Percentiles rank a stretch among this genome's conserved stretches.
Evolutionary conservation across 1,140 invertebrate genomes (phyloP).

Genomic region (Caerostris darwini): DNA sequence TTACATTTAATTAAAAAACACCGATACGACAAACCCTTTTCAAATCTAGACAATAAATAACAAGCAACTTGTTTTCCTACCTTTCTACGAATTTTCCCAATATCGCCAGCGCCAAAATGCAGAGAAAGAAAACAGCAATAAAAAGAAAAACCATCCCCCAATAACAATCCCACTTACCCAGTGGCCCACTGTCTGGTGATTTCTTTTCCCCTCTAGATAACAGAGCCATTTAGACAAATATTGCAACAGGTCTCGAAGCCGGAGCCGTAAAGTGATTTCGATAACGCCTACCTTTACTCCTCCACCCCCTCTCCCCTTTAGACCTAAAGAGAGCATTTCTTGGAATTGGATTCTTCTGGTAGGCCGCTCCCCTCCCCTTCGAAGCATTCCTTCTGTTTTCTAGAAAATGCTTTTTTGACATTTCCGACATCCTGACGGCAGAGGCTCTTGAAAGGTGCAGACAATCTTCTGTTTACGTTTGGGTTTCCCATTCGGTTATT

Average conservation of each 20-base stretch:
- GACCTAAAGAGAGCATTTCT: neutral
- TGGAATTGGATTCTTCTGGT: neutral
- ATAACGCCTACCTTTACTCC: neutral
- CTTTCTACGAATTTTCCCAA: neutral
- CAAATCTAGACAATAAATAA: no score
- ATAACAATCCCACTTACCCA: slow-evolving; percentile 51
- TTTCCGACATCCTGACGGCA: neutral
- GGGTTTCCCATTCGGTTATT: no score
- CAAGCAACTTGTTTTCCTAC: no score
- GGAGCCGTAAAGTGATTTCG: neutral
- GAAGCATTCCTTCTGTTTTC: slow-evolving; percentile 4
- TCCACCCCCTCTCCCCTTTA: neutral
- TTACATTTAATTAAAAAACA: no score
- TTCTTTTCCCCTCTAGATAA: neutral
- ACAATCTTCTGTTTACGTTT: neutral
- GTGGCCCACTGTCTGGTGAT: slow-evolving; percentile 36
- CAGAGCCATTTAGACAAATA: slow-evolving; percentile 38
- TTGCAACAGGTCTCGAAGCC: slow-evolving; percentile 24
- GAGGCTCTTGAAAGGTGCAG: neutral
- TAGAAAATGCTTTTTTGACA: neutral
- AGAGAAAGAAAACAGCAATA: neutral
- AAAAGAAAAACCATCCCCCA: neutral
- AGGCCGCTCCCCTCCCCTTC: neutral
- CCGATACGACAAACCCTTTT: no score
- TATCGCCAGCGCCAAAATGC: neutral